These are phyloP conservation scores for Tenualosa thibaudeaui DNA, from an alignment of 2,797 vertebrate species.

Conservation along the genomic window DNA sequence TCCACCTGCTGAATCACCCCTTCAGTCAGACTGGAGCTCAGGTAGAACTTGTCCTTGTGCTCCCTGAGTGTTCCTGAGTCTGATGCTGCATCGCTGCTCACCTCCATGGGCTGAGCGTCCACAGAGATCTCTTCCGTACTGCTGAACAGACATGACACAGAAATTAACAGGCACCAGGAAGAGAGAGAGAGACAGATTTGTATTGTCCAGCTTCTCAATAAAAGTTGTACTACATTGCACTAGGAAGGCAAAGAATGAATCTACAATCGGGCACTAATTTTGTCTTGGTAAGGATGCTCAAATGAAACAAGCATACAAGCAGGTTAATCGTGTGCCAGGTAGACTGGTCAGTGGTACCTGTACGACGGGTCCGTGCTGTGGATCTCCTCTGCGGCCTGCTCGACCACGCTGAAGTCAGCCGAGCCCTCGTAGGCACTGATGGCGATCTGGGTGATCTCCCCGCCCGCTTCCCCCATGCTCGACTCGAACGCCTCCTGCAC, in stretches of 20 bases:
- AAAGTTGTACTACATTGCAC: too few relatives aligned
- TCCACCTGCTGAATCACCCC: conserved; percentile 82
- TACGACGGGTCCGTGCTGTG: conserved; percentile 72
- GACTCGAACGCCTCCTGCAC: conserved; percentile 79
- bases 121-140: conserved; percentile 69
- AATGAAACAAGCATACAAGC: not conserved
- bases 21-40: conserved; percentile 74
- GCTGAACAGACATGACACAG: conserved; percentile 53
- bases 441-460: conserved; percentile 84
- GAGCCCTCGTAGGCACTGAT: conserved; percentile 74
- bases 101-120: conserved; percentile 69
- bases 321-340: not conserved
- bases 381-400: conserved; percentile 81
- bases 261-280: not conserved
- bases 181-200: not conserved
- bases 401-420: conserved; percentile 83
- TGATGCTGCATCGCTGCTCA: conserved; percentile 61
- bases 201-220: too few relatives aligned
- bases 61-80: conserved; percentile 74
- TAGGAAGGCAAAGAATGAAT: not conserved
- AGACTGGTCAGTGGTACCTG: conserved; percentile 69
- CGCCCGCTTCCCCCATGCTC: conserved; percentile 63
- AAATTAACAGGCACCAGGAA: conserved; percentile 30
- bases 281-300: not conserved
- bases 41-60: conserved; percentile 78